Evolutionary conservation across 2,888 invertebrate species (phyloP).

Genomic region (Corbicula japonica): DNA sequence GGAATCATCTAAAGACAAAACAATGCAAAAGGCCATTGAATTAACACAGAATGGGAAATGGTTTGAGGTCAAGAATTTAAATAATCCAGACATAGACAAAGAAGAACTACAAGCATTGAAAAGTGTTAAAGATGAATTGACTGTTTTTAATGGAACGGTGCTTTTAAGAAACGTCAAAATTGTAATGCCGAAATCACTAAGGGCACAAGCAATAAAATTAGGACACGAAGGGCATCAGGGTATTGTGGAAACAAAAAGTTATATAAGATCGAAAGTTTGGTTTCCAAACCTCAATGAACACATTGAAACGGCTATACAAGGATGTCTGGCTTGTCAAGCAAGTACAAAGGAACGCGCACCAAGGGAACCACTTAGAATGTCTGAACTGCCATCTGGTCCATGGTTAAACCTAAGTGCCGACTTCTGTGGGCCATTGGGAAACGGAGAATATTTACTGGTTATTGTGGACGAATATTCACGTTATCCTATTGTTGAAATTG

Average conservation of each 20-base stretch:
- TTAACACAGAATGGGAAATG: slow-evolving; percentile 34
- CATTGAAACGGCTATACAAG: too few species aligned
- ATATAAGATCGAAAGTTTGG: slow-evolving; percentile 63
- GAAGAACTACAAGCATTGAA: too few species aligned
- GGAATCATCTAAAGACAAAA: slow-evolving; percentile 56
- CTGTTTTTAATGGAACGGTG: slow-evolving; percentile 42
- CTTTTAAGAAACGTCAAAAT: slow-evolving; percentile 40
- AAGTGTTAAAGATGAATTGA: too few species aligned
- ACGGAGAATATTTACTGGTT: too few species aligned
- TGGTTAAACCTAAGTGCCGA: too few species aligned
- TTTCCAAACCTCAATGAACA: slow-evolving; percentile 68
- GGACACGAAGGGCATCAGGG: slow-evolving; percentile 74
- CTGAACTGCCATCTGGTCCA: too few species aligned
- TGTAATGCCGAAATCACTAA: slow-evolving; percentile 49
- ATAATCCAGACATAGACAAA: slow-evolving; percentile 36
- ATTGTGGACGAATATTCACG: too few species aligned
- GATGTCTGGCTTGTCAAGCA: too few species aligned
- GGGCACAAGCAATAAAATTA: slow-evolving; percentile 50
- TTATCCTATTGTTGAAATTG: too few species aligned
- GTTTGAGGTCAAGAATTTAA: slow-evolving; percentile 55
- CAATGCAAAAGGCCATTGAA: slow-evolving; percentile 60
- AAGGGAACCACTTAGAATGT: too few species aligned
- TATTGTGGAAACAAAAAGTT: slow-evolving; percentile 62
- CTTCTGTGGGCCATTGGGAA: too few species aligned
- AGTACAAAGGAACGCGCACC: too few species aligned